Base-by-base conservation (phyloP, 2,888 invertebrate genomes). In the Mamestra brassicae region DNA sequence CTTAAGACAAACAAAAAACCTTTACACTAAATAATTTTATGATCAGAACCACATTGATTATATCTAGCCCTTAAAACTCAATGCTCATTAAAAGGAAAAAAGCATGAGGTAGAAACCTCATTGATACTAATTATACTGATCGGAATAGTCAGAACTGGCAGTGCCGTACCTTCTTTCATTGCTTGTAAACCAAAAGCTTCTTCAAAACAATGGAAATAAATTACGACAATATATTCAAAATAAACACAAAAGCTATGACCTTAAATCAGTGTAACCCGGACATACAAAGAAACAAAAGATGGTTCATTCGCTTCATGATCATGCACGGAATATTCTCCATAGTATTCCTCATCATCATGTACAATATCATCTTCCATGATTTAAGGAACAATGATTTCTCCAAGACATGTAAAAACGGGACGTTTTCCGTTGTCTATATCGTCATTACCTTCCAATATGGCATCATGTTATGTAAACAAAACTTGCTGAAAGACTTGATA, bases 381-480 rank as follows among this genome's bases (percentile, higher is more conserved):
- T 62, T 87, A 2, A 83, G 69, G 50, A 77, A 55, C 0, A 78
- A 78, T 0, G 81, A 90, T 45, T 88, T 87, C 13, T 47, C 86
- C 0, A 67, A 80, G 52, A 76, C 77, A 0, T 90, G 90, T 13
- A 80, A 81, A 54, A 85, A 90, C 42, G 83, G 83, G 0, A 71
- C 78, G 0, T 4, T 90, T 0, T 45, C 61, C 0, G 26, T 87
- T 0, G 72, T 89, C 0, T 88, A 78, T 17, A 4, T 80, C 0
- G 75, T 75, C 0, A 66, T 85, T 0, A 63, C 81, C 0, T 81
- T 85, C 2, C 71, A 84, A 50, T 86, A 83, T 52, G 38, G 26
- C 11, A 78, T 91, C 1, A 80, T 92, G 71, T 10, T 90, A 0
- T 84, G 75, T 61, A 86, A 92, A 73, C 89, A 88, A 64, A 67